Evolutionary conservation across 2,888 invertebrate species (phyloP).

Genomic region (Sphaerophoria taeniata): DNA sequence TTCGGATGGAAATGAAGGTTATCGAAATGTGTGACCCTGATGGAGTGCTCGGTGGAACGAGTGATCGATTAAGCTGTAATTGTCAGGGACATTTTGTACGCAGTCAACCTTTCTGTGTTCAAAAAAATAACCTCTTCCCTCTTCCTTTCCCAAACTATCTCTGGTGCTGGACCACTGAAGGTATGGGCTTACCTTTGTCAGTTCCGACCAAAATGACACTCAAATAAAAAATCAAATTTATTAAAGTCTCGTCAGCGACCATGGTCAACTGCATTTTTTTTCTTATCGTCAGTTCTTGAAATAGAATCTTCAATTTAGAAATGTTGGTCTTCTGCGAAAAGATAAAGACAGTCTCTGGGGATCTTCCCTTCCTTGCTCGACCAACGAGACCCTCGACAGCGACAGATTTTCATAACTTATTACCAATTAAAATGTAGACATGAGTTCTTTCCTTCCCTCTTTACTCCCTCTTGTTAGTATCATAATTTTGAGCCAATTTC

Average conservation of each 20-base stretch:
- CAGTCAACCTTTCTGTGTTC: not conserved
- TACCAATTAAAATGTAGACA: slow-evolving; percentile 43
- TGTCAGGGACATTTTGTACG: not conserved
- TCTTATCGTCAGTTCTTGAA: slow-evolving; percentile 56
- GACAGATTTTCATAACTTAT: slow-evolving; percentile 59
- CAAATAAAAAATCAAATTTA: not conserved
- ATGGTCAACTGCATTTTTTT: slow-evolving; percentile 20
- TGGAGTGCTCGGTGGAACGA: not conserved
- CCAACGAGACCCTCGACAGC: not conserved
- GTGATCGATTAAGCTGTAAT: slow-evolving; percentile 36
- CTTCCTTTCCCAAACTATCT: no score
- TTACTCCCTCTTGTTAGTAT: not conserved
- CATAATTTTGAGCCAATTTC: not conserved
- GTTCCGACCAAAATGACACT: no score
- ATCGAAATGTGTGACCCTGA: slow-evolving; percentile 49
- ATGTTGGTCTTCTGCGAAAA: slow-evolving; percentile 6
- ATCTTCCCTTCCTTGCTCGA: not conserved
- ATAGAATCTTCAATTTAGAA: slow-evolving; percentile 49
- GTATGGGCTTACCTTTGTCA: no score
- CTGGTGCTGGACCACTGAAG: no score
- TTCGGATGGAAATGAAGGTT: slow-evolving; percentile 42
- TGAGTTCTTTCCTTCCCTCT: slow-evolving; percentile 8
- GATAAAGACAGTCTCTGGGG: slow-evolving; percentile 4
- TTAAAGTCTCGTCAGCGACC: not conserved
- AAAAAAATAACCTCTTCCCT: no score